Evolutionary conservation across 2,113 vertebrate genomes (phyloP), one percentile per base, ranked within the genome.

Genomic region (Argyrosomus japonicus): DNA sequence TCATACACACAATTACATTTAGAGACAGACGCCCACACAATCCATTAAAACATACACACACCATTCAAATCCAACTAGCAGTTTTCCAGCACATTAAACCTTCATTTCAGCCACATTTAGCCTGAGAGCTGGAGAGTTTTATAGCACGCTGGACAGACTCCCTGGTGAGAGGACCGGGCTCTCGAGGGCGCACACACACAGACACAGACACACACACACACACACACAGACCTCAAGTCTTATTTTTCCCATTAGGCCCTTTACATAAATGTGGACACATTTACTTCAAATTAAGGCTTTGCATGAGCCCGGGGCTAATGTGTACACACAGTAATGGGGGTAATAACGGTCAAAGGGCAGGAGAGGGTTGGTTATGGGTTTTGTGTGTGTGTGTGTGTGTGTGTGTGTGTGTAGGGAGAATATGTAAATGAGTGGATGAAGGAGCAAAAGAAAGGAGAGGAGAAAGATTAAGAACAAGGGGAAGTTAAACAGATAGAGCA

Each of bases 21-120:
- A 19, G 51, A 82, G 58, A 73, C 67, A 57, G 7, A 81, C 51
- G 79, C 56, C 21, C 87, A 77, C 65, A 82, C 27, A 65, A 67
- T 56, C 80, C 61, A 89, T 84, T 85, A 81, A 81, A 65, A 71
- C 32, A 29, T 36, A n/a, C 19, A 21, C 48, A 67, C 14, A 56
- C 68, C 3, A 64, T 82, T 86, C 25, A 65, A 75, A 86, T 67
- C 77, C 68, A 56, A 68, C 77, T 43, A 68, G 29, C 76, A 77
- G 69, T 83, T 88, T 89, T 88, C 87, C 79, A 79, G 87, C 86
- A 89, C 89, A 91, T 88, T 89, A 88, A 89, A 77, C 75, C 70
- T 90, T 83, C 79, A 80, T 79, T 71, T 88, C 69, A 79, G 68
- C 73, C 68, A 72, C 84, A 88, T 88, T 87, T 77, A 79, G 85